These are phyloP conservation scores for Prolemur simus DNA, from an alignment of 2,113 vertebrate species.

Conservation along the genomic window DNA sequence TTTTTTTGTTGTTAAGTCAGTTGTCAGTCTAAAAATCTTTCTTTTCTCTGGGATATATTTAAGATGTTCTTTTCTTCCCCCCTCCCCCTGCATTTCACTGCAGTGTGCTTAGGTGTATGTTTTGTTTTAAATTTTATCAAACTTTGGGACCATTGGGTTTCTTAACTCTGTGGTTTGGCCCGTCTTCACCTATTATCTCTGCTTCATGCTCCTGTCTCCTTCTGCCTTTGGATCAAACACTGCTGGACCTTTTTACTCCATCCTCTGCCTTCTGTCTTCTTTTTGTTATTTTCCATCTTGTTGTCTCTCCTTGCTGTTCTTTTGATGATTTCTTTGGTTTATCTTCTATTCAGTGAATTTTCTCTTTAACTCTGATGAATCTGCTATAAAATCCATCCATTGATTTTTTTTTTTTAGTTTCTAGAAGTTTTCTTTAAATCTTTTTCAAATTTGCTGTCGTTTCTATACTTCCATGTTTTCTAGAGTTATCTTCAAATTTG, in stretches of 20 bases:
- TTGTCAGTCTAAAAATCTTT: neutral
- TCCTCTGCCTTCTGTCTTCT: neutral
- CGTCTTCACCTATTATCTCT: neutral
- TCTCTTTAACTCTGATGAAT: neutral
- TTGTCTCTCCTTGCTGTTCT: neutral
- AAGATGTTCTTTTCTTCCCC: neutral
- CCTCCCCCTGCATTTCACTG: neutral
- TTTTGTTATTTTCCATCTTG: neutral
- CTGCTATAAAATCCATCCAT: neutral
- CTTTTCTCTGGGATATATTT: neutral
- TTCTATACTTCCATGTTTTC: neutral
- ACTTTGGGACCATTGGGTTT: neutral
- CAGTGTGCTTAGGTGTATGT: neutral
- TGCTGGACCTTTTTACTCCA: neutral
- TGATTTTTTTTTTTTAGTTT: neutral
- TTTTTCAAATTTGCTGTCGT: neutral
- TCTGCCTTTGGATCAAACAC: neutral
- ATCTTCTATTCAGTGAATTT: neutral
- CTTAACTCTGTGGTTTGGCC: neutral
- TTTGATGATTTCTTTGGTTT: neutral
- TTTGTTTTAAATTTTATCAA: conserved; percentile 3
- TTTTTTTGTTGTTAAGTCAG: neutral
- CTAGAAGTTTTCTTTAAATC: neutral
- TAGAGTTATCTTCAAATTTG: conserved; percentile 1
- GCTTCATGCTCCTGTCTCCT: neutral